Conservation (phyloP, 92 coral and sea anemone species). For the Parazoanthus darwini region DNA sequence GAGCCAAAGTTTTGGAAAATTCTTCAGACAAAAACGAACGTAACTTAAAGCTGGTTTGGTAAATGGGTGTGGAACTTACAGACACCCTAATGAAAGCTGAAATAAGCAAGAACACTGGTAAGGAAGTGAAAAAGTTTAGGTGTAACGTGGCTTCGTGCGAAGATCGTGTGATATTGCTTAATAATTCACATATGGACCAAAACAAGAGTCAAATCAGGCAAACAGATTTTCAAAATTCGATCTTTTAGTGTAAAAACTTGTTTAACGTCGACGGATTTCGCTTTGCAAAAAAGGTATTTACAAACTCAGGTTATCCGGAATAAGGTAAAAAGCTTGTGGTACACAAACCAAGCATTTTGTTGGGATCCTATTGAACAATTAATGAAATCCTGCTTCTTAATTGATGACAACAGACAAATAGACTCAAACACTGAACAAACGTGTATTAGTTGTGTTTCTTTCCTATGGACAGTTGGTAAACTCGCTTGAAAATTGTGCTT, state of each 20-base stretch:
- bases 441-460: neutral
- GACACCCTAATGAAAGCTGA: constrained; percentile 17
- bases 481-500: neutral
- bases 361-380: neutral
- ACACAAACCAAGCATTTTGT: neutral
- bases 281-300: neutral
- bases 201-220: neutral
- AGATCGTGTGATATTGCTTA: constrained; percentile 37
- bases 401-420: constrained; percentile 2
- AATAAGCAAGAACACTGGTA: neutral
- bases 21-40: neutral
- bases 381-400: neutral
- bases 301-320: neutral
- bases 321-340: neutral
- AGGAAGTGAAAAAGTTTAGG: neutral
- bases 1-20: neutral
- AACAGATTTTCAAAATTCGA: neutral
- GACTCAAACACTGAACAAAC: neutral
- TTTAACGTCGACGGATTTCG: constrained; percentile 17
- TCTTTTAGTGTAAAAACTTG: neutral
- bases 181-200: constrained; percentile 11
- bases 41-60: neutral
- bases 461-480: neutral
- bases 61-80: constrained; percentile 37
- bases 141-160: neutral